Conservation (phyloP, 2,113 vertebrate species). For the Morone chrysops region DNA sequence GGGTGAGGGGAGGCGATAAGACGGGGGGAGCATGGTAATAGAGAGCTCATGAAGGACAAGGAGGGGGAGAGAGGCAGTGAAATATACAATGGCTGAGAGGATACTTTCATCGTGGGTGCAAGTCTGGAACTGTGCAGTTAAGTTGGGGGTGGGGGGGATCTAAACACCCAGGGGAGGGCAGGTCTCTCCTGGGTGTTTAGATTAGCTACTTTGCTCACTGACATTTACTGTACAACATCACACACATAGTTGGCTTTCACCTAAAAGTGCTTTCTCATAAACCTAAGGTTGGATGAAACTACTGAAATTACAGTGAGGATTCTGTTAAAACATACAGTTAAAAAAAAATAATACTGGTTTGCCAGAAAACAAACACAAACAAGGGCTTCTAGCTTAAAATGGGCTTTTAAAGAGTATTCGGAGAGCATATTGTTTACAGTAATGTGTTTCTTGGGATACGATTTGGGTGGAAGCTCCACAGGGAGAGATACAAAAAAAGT, state of each 20-base stretch:
- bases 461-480: neutral
- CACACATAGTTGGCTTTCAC: slow-evolving; percentile 40
- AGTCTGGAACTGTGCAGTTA: slow-evolving; percentile 49
- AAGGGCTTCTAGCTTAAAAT: neutral
- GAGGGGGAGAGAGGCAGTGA: slow-evolving; percentile 20
- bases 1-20: slow-evolving; percentile 58
- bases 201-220: slow-evolving; percentile 61
- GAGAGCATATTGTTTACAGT: neutral
- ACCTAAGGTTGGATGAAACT: neutral
- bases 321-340: neutral
- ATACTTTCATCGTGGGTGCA: slow-evolving; percentile 48
- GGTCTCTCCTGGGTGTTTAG: slow-evolving; percentile 43
- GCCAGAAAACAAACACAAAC: neutral
- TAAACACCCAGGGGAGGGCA: neutral
- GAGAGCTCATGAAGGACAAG: slow-evolving; percentile 46
- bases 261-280: slow-evolving; percentile 30
- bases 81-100: slow-evolving; percentile 40
- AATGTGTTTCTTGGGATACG: neutral
- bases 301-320: slow-evolving; percentile 7
- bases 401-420: neutral
- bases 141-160: slow-evolving; percentile 22
- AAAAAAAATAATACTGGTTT: neutral
- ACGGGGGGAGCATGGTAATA: slow-evolving; percentile 29
- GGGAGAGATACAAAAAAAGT: neutral
- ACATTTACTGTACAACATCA: slow-evolving; percentile 59